Percentiles rank a stretch among this genome's conserved stretches.
Evolutionary conservation across 2,888 invertebrate species (phyloP).

Genomic region (Sepioteuthis lessoniana): DNA sequence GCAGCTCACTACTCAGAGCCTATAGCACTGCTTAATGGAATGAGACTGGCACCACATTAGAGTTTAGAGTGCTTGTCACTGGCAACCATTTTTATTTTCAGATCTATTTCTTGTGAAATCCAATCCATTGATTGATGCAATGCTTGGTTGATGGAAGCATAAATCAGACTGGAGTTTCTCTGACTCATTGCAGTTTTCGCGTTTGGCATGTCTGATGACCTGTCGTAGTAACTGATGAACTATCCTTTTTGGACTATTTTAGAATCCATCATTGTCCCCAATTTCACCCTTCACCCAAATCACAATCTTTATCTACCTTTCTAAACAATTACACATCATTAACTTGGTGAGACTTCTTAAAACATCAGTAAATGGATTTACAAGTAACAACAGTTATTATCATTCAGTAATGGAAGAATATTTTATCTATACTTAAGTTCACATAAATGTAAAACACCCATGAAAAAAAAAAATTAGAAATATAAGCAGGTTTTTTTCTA

Average conservation of each 20-base stretch:
- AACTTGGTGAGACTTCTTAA: background rate
- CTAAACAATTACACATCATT: background rate
- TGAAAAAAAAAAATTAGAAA: too few species aligned
- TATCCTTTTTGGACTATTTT: constrained; percentile 40
- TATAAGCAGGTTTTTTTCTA: too few species aligned
- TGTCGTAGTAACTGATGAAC: constrained; percentile 39
- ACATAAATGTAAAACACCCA: too few species aligned
- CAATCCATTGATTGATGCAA: constrained; percentile 47
- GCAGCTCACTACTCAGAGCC: constrained; percentile 33
- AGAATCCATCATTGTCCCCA: constrained; percentile 24
- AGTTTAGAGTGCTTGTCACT: constrained; percentile 44
- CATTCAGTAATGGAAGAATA: too few species aligned
- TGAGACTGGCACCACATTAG: constrained; percentile 40
- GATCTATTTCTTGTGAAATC: constrained; percentile 45
- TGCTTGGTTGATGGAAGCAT: constrained; percentile 40
- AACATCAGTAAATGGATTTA: background rate
- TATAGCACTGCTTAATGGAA: constrained; percentile 38
- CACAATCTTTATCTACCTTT: background rate
- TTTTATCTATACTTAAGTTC: too few species aligned
- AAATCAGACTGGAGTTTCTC: constrained; percentile 43
- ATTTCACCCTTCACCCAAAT: background rate
- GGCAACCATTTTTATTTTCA: constrained; percentile 45
- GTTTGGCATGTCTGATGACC: constrained; percentile 39
- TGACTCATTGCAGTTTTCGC: constrained; percentile 39
- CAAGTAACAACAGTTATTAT: too few species aligned